These are phyloP conservation scores for Chionoecetes opilio DNA, from an alignment of 1,140 invertebrate species.

Conservation along the genomic window DNA sequence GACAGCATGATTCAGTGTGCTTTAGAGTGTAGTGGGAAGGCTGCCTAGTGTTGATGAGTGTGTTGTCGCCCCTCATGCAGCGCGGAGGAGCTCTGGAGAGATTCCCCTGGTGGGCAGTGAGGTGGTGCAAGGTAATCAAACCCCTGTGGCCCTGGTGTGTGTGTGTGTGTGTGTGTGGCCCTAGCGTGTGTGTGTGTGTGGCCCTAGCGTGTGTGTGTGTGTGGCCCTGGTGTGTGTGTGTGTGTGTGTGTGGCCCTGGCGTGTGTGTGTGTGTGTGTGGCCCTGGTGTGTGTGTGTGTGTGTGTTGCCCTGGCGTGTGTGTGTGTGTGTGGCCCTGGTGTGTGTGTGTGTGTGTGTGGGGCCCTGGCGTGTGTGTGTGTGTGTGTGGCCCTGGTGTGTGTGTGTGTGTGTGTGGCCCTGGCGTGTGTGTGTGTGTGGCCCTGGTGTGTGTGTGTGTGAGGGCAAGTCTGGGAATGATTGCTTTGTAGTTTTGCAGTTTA, in stretches of 20 bases:
- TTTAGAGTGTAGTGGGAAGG: neutral
- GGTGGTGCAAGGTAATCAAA: slow-evolving; percentile 71
- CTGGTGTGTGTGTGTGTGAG: too few species aligned
- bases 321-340: neutral
- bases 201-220: too few species aligned
- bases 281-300: neutral
- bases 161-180: neutral
- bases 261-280: too few species aligned
- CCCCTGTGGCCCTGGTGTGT: neutral
- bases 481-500: neutral
- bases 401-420: neutral
- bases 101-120: slow-evolving; percentile 80
- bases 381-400: neutral
- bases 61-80: slow-evolving; percentile 57
- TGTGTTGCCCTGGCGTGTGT: too few species aligned
- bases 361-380: too few species aligned
- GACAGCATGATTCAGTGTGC: neutral
- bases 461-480: neutral
- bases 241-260: neutral
- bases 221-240: neutral
- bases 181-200: neutral
- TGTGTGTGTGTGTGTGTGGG: neutral
- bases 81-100: slow-evolving; percentile 72
- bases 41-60: neutral
- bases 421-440: neutral